Evolutionary conservation across 2,888 invertebrate genomes (phyloP), one percentile per base, ranked within the genome.

Genomic region (Cerastoderma edule): DNA sequence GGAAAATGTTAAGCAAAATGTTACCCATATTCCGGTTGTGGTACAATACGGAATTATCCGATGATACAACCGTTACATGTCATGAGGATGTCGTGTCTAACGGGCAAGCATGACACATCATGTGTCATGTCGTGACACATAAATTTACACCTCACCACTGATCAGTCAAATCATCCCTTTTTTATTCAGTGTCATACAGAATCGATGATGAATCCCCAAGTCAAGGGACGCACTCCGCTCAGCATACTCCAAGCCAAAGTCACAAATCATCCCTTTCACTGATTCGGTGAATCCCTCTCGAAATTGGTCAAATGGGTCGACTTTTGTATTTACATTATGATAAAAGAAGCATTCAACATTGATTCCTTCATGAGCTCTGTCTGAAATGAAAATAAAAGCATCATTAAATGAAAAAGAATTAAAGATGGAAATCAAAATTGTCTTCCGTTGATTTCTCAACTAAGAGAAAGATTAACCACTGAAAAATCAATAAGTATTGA

Each of bases 401-500:
- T 28, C 13, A 5, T 28, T 50, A 50, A n/a, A 50, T 16, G n/a
- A 50, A n/a, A 6, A 5, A n/a, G 8, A 8, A n/a, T n/a, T n/a
- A 50, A 50, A 13, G 5, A 50, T 50, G n/a, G 22, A n/a, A 50
- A 24, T 50, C 3, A 10, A 24, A 2, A 24, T 22, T 50, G 50
- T 50, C 50, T 24, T 2, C 10, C n/a, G 24, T 24, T 19, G 16
- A 50, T 50, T 2, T 50, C n/a, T 50, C 24, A 22, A 24, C 24
- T 2, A 22, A 19, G 22, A n/a, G 5, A 50, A 22, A 2, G 22
- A 22, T 6, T 22, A 22, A 57, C 27, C 33, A 33, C 33, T 27
- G 16, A 27, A 50, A 44, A 64, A 64, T 64, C 64, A 64, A 64
- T 64, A 64, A 27, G n/a, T 50, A 64, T 64, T 39, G 64, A 64